Percentiles rank a stretch among this genome's conserved stretches.
Conservation (phyloP, 2,797 vertebrate species). For the Onychomys leucogaster region DNA sequence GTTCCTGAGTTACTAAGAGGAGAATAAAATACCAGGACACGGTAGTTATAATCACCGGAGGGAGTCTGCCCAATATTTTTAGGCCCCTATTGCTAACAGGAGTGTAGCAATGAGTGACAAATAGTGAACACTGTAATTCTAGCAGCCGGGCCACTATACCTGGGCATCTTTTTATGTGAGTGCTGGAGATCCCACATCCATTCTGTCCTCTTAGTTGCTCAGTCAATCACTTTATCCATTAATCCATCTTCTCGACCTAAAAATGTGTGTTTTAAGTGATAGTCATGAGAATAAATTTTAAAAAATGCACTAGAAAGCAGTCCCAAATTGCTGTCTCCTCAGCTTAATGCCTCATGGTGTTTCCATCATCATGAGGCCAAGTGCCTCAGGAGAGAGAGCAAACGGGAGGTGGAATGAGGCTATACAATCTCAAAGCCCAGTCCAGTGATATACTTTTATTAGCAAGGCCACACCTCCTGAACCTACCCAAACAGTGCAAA, state of each 20-base stretch:
- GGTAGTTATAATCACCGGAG: neutral
- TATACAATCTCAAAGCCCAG: neutral
- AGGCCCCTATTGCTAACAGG: fast-evolving
- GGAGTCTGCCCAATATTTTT: neutral
- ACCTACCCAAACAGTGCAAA: neutral
- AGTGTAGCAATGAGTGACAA: neutral
- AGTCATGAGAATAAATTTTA: neutral
- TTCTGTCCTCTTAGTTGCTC: neutral
- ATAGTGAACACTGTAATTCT: neutral
- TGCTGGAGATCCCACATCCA: neutral
- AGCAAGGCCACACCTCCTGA: neutral
- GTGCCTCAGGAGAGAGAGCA: neutral
- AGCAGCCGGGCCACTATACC: neutral
- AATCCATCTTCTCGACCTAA: neutral
- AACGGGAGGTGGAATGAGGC: neutral
- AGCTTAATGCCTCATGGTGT: neutral
- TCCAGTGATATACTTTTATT: neutral
- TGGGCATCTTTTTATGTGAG: neutral
- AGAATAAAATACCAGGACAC: fast-evolving
- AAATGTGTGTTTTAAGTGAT: neutral
- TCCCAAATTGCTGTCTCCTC: neutral
- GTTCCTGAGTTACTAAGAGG: fast-evolving
- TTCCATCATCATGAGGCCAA: neutral
- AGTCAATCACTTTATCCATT: neutral
- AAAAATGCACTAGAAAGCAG: neutral